Conservation (phyloP, 2,888 invertebrate genomes). For the Melanostoma scalare region DNA sequence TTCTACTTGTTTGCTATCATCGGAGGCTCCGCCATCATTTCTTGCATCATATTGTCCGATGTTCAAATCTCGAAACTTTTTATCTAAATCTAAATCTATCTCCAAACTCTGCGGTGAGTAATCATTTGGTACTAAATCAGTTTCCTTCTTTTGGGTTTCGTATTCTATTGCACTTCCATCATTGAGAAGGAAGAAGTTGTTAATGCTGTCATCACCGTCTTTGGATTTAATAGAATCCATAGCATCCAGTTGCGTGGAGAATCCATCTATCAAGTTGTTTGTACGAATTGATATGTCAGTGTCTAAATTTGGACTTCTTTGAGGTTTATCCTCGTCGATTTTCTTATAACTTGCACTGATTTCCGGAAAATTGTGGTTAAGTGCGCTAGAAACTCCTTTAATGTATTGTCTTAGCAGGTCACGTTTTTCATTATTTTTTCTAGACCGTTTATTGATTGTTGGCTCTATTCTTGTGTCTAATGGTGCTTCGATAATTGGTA, state of each 20-base stretch:
- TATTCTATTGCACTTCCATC: slow-evolving; percentile 61
- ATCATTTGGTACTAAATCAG: slow-evolving; percentile 26
- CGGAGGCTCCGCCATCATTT: not conserved
- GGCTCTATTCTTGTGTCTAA: not conserved
- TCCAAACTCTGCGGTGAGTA: slow-evolving; percentile 61
- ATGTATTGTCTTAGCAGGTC: slow-evolving; percentile 73
- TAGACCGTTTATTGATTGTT: not conserved
- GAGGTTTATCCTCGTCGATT: slow-evolving; percentile 5
- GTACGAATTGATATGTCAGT: slow-evolving; percentile 14
- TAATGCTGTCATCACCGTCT: slow-evolving; percentile 59
- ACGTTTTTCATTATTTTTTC: slow-evolving; percentile 46
- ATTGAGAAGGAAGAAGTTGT: slow-evolving; percentile 73
- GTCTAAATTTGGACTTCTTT: slow-evolving; percentile 34
- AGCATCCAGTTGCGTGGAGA: slow-evolving; percentile 44
- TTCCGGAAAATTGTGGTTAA: slow-evolving; percentile 20
- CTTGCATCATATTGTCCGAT: slow-evolving; percentile 27
- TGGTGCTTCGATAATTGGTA: slow-evolving; percentile 55
- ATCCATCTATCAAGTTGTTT: slow-evolving; percentile 31
- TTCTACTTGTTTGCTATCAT: not conserved
- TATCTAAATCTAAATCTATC: slow-evolving; percentile 70
- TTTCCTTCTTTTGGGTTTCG: not conserved
- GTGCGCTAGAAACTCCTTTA: slow-evolving; percentile 71
- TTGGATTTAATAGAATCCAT: slow-evolving; percentile 39
- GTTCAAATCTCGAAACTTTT: slow-evolving; percentile 70
- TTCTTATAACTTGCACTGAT: not conserved